Percentiles rank a stretch among this genome's conserved stretches.
Conservation (phyloP, 2,888 invertebrate genomes). For the Ernsta delagoae region DNA sequence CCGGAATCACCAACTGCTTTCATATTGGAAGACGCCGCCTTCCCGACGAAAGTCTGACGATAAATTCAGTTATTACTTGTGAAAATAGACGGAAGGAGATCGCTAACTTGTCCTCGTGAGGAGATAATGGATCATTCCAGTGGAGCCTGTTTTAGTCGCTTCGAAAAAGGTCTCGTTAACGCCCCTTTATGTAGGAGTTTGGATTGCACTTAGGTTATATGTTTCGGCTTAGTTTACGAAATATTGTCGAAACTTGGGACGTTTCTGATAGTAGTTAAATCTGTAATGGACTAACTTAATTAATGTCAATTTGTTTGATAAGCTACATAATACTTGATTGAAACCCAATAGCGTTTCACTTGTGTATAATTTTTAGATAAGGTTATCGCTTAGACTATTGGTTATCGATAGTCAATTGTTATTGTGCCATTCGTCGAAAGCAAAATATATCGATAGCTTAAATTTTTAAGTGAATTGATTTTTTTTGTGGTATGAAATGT, state of each 20-base stretch:
- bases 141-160: constrained; percentile 77
- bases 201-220: constrained; percentile 63
- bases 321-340: no score
- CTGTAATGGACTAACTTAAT: background rate
- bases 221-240: constrained; percentile 55
- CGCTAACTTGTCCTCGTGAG: constrained; percentile 83
- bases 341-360: no score
- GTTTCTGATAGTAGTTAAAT: constrained; percentile 21
- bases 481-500: no score
- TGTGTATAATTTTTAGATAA: no score
- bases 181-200: constrained; percentile 79
- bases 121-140: constrained; percentile 82
- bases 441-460: background rate
- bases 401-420: no score
- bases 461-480: constrained; percentile 1
- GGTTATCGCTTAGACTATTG: no score
- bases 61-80: constrained; percentile 85
- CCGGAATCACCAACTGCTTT: constrained; percentile 62
- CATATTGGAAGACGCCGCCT: constrained; percentile 76
- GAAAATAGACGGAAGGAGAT: constrained; percentile 84
- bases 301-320: background rate
- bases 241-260: constrained; percentile 48
- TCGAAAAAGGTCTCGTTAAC: constrained; percentile 78
- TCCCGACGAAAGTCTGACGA: constrained; percentile 80
- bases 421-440: background rate